Base-by-base conservation (phyloP, 2,797 vertebrate species). In the Erethizon dorsatum region DNA sequence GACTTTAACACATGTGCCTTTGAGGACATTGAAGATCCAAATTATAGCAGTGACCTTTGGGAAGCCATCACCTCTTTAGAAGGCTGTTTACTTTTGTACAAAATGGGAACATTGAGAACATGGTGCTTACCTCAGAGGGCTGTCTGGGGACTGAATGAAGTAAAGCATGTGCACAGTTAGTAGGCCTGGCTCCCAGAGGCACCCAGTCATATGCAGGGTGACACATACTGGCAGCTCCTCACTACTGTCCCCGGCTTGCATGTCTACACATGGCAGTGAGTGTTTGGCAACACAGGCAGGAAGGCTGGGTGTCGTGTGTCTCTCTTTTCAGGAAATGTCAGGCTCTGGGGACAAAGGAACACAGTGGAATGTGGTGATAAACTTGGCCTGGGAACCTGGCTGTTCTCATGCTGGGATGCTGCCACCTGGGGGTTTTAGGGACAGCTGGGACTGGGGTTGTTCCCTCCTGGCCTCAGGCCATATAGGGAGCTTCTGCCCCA, bases 401-500 rank as follows among this genome's bases (percentile, higher is more conserved):
- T 4, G 26, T 47, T 12, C 7, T 0, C 0, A 14, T 9, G 59
- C 69, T 1, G 1, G 3, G 61, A 90, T 5, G 12, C n/a, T 6
- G 8, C 9, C 47, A 52, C 26, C 3, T 0, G 28, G 26, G 33
- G 1, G 31, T 26, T 26, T 52, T 33, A 5, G 20, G 57, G 69
- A 13, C 15, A 56, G 28, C 33, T 13, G 65, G 57, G 20, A 10
- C 10, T n/a, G 5, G 52, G 37, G 1, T 12, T 56, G 37, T 17
- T 69, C 17, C 57, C 37, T 47, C 50, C 54, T 37, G 26, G 20
- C 15, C 50, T 24, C 31, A n/a, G 67, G 37, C 56, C 41, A 33
- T 0, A 5, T 11, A 0, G 0, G 9, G 56, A 45, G n/a, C 28
- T 63, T 24, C 17, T 5, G 12, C 8, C 17, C 3, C 3, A 65